phyloP scores from a whole-genome alignment of 2,113 vertebrate species.

The Menura novaehollandiae region DNA sequence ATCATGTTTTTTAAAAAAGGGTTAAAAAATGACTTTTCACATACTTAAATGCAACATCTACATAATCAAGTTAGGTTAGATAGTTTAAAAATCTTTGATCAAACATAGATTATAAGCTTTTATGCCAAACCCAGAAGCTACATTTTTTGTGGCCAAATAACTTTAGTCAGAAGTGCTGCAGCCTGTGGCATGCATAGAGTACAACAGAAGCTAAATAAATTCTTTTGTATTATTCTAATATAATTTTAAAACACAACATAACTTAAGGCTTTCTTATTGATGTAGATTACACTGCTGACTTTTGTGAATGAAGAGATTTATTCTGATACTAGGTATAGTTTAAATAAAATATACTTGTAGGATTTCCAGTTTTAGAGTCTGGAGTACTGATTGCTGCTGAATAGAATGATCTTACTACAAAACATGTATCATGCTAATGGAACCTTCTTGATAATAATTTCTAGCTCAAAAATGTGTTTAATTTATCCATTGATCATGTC shows the following conservation, averaged over 20 bases:
- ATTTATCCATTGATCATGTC: not conserved
- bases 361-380: not conserved
- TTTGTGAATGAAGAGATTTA: not conserved
- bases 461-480: not conserved
- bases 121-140: not conserved
- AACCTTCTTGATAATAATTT: not conserved
- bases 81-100: not conserved
- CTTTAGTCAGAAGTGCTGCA: not conserved
- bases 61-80: rapidly evolving
- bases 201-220: not conserved
- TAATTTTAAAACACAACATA: not conserved
- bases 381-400: not conserved
- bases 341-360: not conserved
- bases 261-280: not conserved
- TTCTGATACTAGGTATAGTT: not conserved
- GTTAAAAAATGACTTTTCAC: not conserved
- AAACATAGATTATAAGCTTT: not conserved
- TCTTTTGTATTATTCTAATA: not conserved
- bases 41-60: not conserved
- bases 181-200: not conserved
- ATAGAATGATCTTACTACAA: not conserved
- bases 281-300: not conserved
- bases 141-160: not conserved
- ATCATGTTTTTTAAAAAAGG: not conserved
- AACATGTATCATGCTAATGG: not conserved